Percentiles rank a stretch among this genome's conserved stretches.
phyloP scores from a whole-genome alignment of 2,797 vertebrate species.

The Gallinago nigripennis region DNA sequence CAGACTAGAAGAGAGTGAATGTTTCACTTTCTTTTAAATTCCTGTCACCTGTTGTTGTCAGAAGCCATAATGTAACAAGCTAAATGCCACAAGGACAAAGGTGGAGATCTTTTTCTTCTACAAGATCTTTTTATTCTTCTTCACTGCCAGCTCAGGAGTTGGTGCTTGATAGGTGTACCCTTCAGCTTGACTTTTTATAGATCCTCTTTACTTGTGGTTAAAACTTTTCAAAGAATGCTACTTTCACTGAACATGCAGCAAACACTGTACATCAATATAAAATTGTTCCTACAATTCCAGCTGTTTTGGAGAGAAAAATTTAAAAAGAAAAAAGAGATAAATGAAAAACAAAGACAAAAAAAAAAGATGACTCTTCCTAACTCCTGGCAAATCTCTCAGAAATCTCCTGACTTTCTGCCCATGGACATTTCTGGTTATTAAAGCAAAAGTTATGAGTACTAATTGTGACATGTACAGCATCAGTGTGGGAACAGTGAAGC shows the following conservation, averaged over 20 bases:
- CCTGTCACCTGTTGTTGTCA: neutral
- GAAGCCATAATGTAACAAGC: neutral
- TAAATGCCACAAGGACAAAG: neutral
- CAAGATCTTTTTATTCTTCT: neutral
- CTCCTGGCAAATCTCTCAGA: neutral
- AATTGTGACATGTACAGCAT: neutral
- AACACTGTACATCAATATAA: neutral
- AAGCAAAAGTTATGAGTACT: neutral
- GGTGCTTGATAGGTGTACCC: neutral
- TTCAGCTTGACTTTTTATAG: neutral
- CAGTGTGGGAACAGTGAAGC: neutral
- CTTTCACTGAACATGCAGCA: neutral
- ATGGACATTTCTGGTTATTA: neutral
- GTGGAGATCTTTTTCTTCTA: neutral
- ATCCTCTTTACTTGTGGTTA: neutral
- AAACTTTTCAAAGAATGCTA: neutral
- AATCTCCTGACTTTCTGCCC: neutral
- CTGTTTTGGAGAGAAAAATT: neutral
- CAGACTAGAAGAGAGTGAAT: neutral
- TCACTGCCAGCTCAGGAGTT: neutral
- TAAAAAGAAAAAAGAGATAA: neutral
- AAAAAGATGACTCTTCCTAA: rapidly evolving
- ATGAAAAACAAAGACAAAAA: rapidly evolving
- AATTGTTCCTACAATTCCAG: neutral
- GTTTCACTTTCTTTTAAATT: neutral